phyloP scores from a whole-genome alignment of 2,888 invertebrate species.

The Blastobasis adustella region DNA sequence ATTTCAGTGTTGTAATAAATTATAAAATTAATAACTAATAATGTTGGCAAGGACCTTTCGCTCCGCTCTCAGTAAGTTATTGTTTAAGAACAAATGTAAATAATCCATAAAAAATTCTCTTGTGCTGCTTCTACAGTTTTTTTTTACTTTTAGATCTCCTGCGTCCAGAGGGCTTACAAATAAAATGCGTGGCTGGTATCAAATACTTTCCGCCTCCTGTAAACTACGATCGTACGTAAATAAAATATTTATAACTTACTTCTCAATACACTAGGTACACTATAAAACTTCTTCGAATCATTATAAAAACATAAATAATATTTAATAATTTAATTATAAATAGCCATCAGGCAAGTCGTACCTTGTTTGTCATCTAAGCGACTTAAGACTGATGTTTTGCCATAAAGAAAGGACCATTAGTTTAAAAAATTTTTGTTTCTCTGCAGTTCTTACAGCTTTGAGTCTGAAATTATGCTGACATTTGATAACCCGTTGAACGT shows the following conservation, averaged over 20 bases:
- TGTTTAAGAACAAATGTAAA: not conserved
- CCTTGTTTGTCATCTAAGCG: too few relatives aligned
- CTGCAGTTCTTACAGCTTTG: not conserved
- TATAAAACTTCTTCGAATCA: too few relatives aligned
- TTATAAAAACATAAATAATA: too few relatives aligned
- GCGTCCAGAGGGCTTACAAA: slow-evolving; percentile 36
- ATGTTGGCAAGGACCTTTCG: not conserved
- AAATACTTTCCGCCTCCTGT: slow-evolving; percentile 82
- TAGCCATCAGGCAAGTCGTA: too few relatives aligned
- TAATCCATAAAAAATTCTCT: not conserved
- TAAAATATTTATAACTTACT: too few relatives aligned
- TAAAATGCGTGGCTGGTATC: slow-evolving; percentile 64
- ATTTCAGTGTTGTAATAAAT: not conserved
- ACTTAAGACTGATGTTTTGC: too few relatives aligned
- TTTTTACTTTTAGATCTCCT: slow-evolving; percentile 36
- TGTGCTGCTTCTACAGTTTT: not conserved
- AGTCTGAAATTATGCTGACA: too few relatives aligned
- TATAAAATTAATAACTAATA: not conserved
- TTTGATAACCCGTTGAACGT: too few relatives aligned
- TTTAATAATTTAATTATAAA: too few relatives aligned
- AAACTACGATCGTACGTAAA: slow-evolving; percentile 77
- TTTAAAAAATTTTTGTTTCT: not conserved
- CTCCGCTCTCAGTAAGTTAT: not conserved
- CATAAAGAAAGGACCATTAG: not conserved
- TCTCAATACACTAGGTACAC: too few relatives aligned